A percentile compares a stretch with the other conserved stretches of the same genome.
Conservation (phyloP, 2,113 vertebrate species). For the Hippocampus comes region DNA sequence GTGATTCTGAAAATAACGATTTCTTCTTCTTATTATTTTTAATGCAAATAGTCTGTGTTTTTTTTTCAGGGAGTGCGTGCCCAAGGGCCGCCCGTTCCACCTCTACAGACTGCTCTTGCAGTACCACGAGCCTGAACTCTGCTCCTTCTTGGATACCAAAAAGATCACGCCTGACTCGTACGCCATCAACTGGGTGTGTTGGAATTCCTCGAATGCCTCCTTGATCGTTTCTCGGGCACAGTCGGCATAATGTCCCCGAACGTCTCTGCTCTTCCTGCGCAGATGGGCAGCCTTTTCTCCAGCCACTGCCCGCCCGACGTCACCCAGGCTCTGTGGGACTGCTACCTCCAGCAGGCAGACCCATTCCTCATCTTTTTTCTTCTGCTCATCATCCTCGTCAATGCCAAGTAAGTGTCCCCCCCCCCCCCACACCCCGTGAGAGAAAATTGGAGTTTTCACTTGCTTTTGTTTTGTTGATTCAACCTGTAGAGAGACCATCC, state of each 20-base stretch:
- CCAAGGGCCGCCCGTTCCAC: constrained; percentile 93
- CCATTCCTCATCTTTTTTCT: constrained; percentile 98
- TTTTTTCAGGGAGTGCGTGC: constrained; percentile 84
- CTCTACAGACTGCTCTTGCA: constrained; percentile 93
- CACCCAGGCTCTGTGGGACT: constrained; percentile 91
- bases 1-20: too few relatives aligned
- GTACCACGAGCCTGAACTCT: constrained; percentile 97
- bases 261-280: constrained; percentile 24
- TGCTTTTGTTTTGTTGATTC: constrained; percentile 11
- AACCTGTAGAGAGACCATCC: constrained; percentile 82
- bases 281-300: constrained; percentile 94
- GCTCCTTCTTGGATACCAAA: constrained; percentile 96
- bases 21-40: neutral
- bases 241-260: neutral
- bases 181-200: constrained; percentile 89
- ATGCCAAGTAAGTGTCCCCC: constrained; percentile 83
- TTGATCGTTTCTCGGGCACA: neutral
- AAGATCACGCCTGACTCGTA: constrained; percentile 98
- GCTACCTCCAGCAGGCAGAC: constrained; percentile 92
- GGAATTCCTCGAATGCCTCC: neutral
- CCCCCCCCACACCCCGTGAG: too few relatives aligned
- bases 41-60: neutral
- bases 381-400: constrained; percentile 98
- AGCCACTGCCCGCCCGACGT: constrained; percentile 86
- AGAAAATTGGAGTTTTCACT: neutral